phyloP scores from a whole-genome alignment of 2,113 vertebrate genomes.

The Sarotherodon lohbergeri region DNA sequence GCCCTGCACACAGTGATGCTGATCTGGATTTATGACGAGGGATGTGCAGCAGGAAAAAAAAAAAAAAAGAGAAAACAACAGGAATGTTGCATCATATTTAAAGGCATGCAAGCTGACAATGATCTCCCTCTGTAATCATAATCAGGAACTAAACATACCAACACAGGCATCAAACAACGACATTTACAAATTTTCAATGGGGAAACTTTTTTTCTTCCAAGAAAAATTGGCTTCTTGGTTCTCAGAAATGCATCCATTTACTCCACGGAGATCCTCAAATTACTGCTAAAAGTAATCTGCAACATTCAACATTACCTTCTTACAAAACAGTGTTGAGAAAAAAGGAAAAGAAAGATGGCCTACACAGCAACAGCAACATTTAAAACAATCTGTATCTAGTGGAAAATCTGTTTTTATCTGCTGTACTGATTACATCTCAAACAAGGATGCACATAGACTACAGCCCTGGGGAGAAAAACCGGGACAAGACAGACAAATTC shows the following conservation, averaged over 20 bases:
- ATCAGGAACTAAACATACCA: neutral
- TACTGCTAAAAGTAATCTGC: conserved; percentile 30
- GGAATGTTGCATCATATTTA: conserved; percentile 35
- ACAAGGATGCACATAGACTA: neutral
- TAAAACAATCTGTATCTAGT: conserved; percentile 14
- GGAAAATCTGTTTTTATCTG: neutral
- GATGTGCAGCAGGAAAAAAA: conserved; percentile 7
- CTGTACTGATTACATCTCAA: neutral
- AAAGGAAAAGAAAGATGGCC: neutral
- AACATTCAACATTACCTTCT: neutral
- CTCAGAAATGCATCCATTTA: neutral
- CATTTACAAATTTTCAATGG: neutral
- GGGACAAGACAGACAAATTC: neutral
- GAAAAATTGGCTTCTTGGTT: neutral
- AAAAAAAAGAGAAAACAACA: neutral
- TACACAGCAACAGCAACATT: neutral
- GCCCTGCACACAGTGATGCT: neutral
- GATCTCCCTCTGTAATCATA: neutral
- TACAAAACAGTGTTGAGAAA: neutral
- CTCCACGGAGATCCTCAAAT: neutral
- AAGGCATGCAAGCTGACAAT: conserved; percentile 38
- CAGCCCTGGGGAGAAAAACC: neutral
- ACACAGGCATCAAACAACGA: neutral
- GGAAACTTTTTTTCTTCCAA: neutral
- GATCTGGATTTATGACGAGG: neutral